phyloP scores from a whole-genome alignment of 2,888 invertebrate species.

The Euzetes globulus region DNA sequence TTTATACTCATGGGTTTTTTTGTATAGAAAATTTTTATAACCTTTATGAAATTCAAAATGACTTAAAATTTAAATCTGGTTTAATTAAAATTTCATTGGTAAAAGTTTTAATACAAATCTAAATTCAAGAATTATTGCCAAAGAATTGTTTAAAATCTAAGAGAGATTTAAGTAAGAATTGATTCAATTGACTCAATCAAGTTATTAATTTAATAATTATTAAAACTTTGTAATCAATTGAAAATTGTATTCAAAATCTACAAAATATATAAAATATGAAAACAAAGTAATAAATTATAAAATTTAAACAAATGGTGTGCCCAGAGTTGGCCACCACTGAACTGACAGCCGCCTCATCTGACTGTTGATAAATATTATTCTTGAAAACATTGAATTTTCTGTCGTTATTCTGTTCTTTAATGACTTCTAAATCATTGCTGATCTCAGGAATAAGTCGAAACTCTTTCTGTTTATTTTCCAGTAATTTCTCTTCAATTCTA shows the following conservation, averaged over 20 bases:
- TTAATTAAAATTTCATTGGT: no score
- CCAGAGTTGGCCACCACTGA: not conserved
- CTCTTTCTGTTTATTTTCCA: not conserved
- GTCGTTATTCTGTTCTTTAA: not conserved
- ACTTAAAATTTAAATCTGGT: no score
- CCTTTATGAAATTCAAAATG: no score
- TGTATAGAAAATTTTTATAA: no score
- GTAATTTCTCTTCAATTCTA: not conserved
- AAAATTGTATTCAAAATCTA: not conserved
- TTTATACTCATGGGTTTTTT: no score
- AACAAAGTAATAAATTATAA: not conserved
- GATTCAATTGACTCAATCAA: no score
- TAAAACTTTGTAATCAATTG: no score
- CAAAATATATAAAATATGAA: not conserved
- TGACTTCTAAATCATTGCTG: not conserved
- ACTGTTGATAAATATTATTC: not conserved
- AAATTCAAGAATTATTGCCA: no score
- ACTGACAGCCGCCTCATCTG: constrained; percentile 12
- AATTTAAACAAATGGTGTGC: not conserved
- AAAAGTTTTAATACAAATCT: no score
- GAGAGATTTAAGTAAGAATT: no score
- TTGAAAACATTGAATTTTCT: not conserved
- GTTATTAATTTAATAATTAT: no score
- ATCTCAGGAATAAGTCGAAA: not conserved
- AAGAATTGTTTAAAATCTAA: no score